These are phyloP conservation scores for Callosobruchus maculatus DNA, from an alignment of 2,888 invertebrate genomes.

Conservation along the genomic window DNA sequence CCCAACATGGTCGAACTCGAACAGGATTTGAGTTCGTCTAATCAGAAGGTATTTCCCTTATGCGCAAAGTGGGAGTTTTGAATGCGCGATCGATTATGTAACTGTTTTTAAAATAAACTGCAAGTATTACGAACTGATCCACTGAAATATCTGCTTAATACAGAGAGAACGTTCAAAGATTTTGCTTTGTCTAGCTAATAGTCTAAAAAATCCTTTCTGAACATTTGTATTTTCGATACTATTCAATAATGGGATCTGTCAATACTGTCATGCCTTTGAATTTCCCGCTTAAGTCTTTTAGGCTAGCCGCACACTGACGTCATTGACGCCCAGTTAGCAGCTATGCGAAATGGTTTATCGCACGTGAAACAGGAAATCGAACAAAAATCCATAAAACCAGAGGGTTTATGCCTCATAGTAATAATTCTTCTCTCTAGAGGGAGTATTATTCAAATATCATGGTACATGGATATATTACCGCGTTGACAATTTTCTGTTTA, in stretches of 20 bases:
- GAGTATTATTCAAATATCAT: too few relatives aligned
- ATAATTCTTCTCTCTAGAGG: too few relatives aligned
- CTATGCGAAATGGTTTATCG: too few relatives aligned
- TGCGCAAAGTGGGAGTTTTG: slow-evolving; percentile 11
- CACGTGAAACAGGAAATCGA: too few relatives aligned
- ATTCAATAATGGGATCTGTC: not conserved
- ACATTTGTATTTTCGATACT: not conserved
- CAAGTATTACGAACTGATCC: not conserved
- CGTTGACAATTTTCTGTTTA: too few relatives aligned
- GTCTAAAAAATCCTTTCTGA: not conserved
- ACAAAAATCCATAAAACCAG: too few relatives aligned
- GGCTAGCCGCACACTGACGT: too few relatives aligned
- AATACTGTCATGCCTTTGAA: too few relatives aligned
- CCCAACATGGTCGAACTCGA: slow-evolving; percentile 55
- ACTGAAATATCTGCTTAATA: not conserved
- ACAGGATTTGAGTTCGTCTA: slow-evolving; percentile 6
- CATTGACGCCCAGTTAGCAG: too few relatives aligned
- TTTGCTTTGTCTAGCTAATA: not conserved
- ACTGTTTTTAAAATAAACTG: not conserved
- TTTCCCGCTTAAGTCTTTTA: too few relatives aligned
- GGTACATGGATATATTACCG: too few relatives aligned
- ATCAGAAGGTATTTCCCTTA: slow-evolving; percentile 9
- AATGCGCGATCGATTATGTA: not conserved
- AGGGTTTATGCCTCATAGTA: too few relatives aligned
- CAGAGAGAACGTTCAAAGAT: not conserved